phyloP scores from a whole-genome alignment of 1,140 invertebrate genomes.

The Akabosia matsudoensis region DNA sequence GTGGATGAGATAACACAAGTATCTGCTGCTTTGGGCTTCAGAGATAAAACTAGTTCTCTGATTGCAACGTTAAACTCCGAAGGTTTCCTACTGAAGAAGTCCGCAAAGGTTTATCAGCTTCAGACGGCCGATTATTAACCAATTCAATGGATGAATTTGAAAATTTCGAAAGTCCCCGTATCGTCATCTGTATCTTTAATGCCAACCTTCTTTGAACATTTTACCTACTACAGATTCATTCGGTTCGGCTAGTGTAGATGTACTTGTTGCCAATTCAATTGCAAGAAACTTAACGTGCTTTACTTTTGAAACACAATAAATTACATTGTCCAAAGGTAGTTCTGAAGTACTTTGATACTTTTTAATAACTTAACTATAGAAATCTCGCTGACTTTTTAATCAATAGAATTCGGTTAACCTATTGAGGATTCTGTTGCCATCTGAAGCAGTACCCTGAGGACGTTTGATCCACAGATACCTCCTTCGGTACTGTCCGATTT shows the following conservation, averaged over 20 bases:
- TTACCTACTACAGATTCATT: too few species aligned
- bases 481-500: conserved; percentile 35
- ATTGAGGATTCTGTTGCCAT: conserved; percentile 44
- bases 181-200: too few species aligned
- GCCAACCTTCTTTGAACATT: too few species aligned
- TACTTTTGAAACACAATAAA: too few species aligned
- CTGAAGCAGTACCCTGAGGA: conserved; percentile 41
- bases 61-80: conserved; percentile 76
- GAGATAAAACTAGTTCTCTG: conserved; percentile 61
- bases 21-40: conserved; percentile 62
- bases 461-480: background rate
- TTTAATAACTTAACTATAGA: too few species aligned
- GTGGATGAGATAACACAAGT: conserved; percentile 71
- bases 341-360: too few species aligned
- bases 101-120: conserved; percentile 71
- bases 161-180: background rate
- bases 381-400: too few species aligned
- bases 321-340: too few species aligned
- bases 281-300: too few species aligned
- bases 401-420: too few species aligned
- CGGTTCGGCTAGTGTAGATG: too few species aligned
- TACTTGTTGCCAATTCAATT: too few species aligned
- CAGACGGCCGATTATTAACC: conserved; percentile 48
- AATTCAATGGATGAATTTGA: background rate
- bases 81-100: conserved; percentile 80